phyloP scores from a whole-genome alignment of 2,113 vertebrate species.

The Taxidea taxus region DNA sequence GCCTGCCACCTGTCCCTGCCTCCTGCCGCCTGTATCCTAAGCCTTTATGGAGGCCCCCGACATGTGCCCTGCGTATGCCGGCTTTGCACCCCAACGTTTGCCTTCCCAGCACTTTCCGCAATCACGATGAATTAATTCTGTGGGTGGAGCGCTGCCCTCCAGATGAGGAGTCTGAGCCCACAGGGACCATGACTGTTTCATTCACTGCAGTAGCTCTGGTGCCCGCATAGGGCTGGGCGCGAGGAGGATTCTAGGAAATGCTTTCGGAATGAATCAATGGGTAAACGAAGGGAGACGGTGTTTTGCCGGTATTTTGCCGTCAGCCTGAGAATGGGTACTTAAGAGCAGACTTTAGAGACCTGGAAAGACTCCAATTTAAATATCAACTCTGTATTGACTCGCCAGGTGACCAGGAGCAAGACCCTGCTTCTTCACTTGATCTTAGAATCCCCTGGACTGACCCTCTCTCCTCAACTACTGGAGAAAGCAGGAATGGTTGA shows the following conservation, averaged over 20 bases:
- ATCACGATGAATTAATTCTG: not conserved
- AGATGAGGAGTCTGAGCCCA: not conserved
- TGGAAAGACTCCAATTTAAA: not conserved
- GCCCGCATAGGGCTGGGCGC: not conserved
- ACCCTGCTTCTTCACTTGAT: not conserved
- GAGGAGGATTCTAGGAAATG: not conserved
- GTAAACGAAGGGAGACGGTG: too few relatives aligned
- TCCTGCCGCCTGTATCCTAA: not conserved
- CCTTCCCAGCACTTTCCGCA: not conserved
- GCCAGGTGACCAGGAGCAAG: not conserved
- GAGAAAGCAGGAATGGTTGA: not conserved
- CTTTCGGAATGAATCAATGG: not conserved
- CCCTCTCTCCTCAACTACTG: not conserved
- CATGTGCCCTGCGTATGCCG: rapidly evolving
- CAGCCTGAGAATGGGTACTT: not conserved
- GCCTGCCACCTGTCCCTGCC: not conserved
- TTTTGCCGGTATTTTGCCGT: not conserved
- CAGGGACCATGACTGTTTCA: not conserved
- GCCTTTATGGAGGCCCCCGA: not conserved
- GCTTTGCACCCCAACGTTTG: not conserved
- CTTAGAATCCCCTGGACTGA: too few relatives aligned
- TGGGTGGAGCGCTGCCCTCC: not conserved
- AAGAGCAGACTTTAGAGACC: not conserved
- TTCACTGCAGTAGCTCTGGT: not conserved
- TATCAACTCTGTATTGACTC: not conserved